Conservation (phyloP, 2,888 invertebrate species). For the Hirtodrosophila confusa region DNA sequence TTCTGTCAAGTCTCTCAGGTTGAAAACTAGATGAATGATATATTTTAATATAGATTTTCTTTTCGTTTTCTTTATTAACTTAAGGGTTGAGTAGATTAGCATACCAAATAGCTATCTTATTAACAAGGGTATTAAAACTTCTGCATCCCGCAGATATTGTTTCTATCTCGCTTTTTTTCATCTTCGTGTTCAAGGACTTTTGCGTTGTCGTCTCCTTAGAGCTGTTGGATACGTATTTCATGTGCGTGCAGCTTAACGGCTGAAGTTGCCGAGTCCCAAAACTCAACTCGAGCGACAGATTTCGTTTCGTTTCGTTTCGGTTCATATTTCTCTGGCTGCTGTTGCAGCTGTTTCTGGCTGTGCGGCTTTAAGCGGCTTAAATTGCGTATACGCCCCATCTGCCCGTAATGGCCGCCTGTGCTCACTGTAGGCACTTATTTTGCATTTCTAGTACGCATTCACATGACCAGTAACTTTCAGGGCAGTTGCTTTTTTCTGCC, state of each 20-base stretch:
- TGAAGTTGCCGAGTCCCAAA: constrained; percentile 39
- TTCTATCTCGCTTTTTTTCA: constrained; percentile 10
- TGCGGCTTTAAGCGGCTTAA: constrained; percentile 70
- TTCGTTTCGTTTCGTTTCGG: constrained; percentile 42
- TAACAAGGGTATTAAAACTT: no score
- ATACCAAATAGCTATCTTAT: no score
- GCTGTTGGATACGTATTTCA: constrained; percentile 51
- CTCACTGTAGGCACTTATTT: constrained; percentile 45
- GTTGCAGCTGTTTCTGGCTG: constrained; percentile 13
- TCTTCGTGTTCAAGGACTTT: constrained; percentile 73
- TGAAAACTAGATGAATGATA: no score
- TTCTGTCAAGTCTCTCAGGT: no score
- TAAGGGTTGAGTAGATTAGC: no score
- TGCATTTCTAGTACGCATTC: constrained; percentile 52
- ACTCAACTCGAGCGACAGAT: constrained; percentile 45
- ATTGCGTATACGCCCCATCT: constrained; percentile 67
- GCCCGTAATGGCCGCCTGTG: constrained; percentile 43
- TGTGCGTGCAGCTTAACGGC: constrained; percentile 70
- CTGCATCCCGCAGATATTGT: no score
- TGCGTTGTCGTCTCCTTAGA: constrained; percentile 37
- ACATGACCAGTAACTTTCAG: constrained; percentile 28
- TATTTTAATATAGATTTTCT: no score
- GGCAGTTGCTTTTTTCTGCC: constrained; percentile 12
- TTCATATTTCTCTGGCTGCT: constrained; percentile 48
- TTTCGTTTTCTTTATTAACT: no score